These are phyloP conservation scores for Epizoanthus illoricatus DNA, from an alignment of 92 coral and sea anemone genomes.

Conservation along the genomic window DNA sequence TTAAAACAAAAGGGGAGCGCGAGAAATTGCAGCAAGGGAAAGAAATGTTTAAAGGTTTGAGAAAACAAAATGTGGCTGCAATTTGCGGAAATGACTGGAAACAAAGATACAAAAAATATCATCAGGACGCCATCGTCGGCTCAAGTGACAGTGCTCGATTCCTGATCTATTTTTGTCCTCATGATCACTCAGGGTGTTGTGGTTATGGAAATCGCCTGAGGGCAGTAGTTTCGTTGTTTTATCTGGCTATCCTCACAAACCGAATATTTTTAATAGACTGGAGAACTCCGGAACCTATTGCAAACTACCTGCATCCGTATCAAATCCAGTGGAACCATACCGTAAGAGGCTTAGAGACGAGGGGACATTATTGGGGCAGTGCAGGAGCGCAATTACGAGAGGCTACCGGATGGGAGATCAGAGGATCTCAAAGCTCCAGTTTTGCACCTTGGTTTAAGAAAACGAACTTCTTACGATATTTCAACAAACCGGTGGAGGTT, in stretches of 20 bases:
- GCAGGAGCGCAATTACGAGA: constrained; percentile 66
- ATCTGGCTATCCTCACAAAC: constrained; percentile 78
- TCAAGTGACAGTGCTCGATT: constrained; percentile 46
- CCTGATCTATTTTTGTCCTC: constrained; percentile 76
- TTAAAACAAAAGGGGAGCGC: neutral
- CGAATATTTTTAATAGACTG: constrained; percentile 88
- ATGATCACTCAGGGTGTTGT: constrained; percentile 75
- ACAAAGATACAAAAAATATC: constrained; percentile 66
- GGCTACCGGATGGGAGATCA: constrained; percentile 73
- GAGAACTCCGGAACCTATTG: constrained; percentile 84
- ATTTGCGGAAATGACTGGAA: constrained; percentile 83
- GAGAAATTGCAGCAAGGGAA: neutral
- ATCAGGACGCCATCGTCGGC: constrained; percentile 49
- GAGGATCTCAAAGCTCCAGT: constrained; percentile 56
- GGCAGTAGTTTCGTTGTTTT: constrained; percentile 71
- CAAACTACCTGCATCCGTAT: constrained; percentile 66
- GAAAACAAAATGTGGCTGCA: neutral
- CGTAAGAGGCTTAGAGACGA: constrained; percentile 59
- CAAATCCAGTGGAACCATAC: constrained; percentile 86
- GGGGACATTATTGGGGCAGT: constrained; percentile 85
- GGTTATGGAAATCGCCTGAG: constrained; percentile 92
- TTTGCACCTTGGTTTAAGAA: constrained; percentile 59
- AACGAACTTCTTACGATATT: constrained; percentile 60
- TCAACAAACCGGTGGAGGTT: constrained; percentile 65
- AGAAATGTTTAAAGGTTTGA: neutral